Evolutionary conservation across 2,888 invertebrate genomes (phyloP).

Genomic region (Drosophila lutescens): DNA sequence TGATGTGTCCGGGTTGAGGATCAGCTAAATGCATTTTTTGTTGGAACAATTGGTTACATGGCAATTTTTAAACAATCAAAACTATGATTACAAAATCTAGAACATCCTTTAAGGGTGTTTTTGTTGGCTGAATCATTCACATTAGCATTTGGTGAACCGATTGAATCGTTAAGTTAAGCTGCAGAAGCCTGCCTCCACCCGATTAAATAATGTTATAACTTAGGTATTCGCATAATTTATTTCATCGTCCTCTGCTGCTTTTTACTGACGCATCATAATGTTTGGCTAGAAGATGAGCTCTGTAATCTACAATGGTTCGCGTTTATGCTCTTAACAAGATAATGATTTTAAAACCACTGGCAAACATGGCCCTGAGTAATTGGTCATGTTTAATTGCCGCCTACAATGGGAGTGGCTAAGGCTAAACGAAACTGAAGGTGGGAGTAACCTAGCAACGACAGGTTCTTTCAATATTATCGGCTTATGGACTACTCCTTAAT

Average conservation of each 20-base stretch:
- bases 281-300: slow-evolving; percentile 1
- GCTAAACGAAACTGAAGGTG: slow-evolving; percentile 7
- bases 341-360: slow-evolving; percentile 1
- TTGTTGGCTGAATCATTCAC: neutral
- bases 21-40: neutral
- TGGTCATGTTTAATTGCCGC: neutral
- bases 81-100: neutral
- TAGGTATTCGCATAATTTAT: slow-evolving; percentile 16
- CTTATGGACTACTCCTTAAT: slow-evolving; percentile 16
- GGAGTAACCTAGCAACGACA: slow-evolving; percentile 5
- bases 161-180: neutral
- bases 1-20: neutral
- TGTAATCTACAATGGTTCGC: neutral
- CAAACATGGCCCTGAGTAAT: neutral
- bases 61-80: neutral
- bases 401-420: slow-evolving; percentile 1
- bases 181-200: slow-evolving; percentile 11
- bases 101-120: neutral
- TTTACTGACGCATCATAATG: neutral
- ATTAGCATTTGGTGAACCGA: neutral
- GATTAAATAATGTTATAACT: slow-evolving; percentile 7
- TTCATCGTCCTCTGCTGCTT: neutral
- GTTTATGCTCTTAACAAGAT: neutral
- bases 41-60: neutral
- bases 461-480: slow-evolving; percentile 14